Conservation (phyloP, 2,888 invertebrate genomes). For the Temnothorax ravouxi region DNA sequence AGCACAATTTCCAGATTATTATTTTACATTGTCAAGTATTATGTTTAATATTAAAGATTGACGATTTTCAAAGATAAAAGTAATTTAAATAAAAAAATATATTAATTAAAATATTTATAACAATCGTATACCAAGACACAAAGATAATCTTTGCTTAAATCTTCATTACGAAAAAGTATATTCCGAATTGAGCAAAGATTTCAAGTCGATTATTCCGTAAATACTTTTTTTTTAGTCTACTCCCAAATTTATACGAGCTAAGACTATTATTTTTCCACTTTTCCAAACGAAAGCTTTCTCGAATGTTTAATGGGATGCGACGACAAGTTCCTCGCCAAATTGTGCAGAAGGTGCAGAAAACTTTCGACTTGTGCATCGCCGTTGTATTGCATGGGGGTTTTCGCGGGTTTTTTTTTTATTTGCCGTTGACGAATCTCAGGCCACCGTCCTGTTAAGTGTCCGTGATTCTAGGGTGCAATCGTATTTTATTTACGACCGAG, state of each 20-base stretch:
- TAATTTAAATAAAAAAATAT: not conserved
- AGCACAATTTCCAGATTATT: not conserved
- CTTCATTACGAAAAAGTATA: not conserved
- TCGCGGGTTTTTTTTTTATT: not conserved
- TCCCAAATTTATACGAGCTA: not conserved
- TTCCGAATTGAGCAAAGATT: not conserved
- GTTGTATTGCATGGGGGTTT: not conserved
- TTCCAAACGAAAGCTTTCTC: not conserved
- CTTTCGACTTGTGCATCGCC: not conserved
- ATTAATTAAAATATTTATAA: not conserved
- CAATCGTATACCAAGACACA: not conserved
- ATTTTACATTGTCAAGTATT: not conserved
- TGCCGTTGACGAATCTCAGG: conserved; percentile 22
- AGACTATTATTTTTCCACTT: not conserved
- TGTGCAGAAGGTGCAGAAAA: not conserved
- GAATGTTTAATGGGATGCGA: not conserved
- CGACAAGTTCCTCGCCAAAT: conserved; percentile 1
- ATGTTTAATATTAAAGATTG: not conserved
- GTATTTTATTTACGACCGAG: conserved; percentile 43
- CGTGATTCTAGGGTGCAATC: not conserved
- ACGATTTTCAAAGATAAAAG: not conserved
- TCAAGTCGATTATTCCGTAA: not conserved
- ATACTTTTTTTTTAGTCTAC: not conserved
- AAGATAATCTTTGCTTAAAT: not conserved
- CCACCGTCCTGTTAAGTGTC: conserved; percentile 12